A percentile compares a stretch with the other conserved stretches of the same genome.
phyloP scores from a whole-genome alignment of 2,797 vertebrate species.

The Crocodylus rhombifer region DNA sequence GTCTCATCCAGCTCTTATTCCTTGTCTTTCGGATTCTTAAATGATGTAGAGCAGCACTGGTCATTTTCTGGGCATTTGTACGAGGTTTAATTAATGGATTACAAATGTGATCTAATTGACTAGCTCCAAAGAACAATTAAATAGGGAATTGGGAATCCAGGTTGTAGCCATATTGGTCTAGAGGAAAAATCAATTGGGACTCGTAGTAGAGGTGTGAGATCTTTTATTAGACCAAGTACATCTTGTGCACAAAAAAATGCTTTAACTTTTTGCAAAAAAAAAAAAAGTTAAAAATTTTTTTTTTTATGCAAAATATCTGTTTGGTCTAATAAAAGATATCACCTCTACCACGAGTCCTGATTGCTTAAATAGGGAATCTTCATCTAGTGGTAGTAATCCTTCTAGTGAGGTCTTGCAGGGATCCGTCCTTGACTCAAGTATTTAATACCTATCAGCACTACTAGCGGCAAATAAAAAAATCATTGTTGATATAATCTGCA shows the following conservation, averaged over 20 bases:
- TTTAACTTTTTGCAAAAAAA: too few species aligned
- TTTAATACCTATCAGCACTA: not conserved
- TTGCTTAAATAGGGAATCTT: not conserved
- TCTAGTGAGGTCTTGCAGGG: not conserved
- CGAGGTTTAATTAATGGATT: not conserved
- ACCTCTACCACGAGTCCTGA: too few species aligned
- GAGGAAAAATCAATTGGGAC: too few species aligned
- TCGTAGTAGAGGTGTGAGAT: too few species aligned
- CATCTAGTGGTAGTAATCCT: rapidly evolving
- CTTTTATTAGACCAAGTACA: too few species aligned
- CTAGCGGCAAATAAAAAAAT: not conserved
- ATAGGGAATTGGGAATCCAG: too few species aligned
- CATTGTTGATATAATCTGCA: not conserved
- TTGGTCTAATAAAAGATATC: too few species aligned
- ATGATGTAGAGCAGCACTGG: not conserved
- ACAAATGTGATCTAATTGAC: not conserved
- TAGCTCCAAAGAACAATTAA: not conserved
- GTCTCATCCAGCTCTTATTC: not conserved
- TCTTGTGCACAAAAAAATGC: too few species aligned
- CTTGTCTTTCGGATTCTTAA: not conserved
- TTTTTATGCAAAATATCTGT: too few species aligned
- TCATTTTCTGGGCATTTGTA: not conserved
- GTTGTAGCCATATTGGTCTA: too few species aligned
- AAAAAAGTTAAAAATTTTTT: too few species aligned
- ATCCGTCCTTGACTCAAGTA: not conserved